phyloP scores from a whole-genome alignment of 2,113 vertebrate species.

The Brienomyrus longianalis region DNA sequence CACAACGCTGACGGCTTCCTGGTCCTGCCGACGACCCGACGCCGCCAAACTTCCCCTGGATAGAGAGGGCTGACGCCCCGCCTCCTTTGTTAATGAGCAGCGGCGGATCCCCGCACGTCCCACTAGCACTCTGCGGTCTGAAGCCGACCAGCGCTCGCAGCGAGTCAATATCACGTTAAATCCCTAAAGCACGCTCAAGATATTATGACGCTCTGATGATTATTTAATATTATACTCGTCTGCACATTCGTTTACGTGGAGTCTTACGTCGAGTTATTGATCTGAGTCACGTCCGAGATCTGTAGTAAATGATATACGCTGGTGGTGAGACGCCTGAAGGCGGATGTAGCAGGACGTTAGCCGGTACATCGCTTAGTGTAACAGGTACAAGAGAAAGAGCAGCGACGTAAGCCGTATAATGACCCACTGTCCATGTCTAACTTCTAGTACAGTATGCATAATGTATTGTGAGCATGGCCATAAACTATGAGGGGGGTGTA shows the following conservation, averaged over 20 bases:
- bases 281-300: not conserved
- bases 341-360: not conserved
- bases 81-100: not conserved
- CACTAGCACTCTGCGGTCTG: not conserved
- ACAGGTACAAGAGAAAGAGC: not conserved
- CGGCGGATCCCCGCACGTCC: not conserved
- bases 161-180: not conserved
- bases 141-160: not conserved
- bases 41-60: not conserved
- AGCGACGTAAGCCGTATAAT: not conserved
- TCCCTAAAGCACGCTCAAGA: not conserved
- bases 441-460: not conserved
- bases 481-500: not conserved
- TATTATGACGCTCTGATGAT: not conserved
- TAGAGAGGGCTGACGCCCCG: not conserved
- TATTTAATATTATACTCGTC: not conserved
- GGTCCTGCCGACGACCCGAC: not conserved
- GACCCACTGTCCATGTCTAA: not conserved
- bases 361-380: not conserved
- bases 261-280: not conserved
- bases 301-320: not conserved
- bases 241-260: not conserved
- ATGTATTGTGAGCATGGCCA: not conserved
- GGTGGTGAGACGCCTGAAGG: not conserved
- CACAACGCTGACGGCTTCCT: not conserved